Evolutionary conservation across 2,888 invertebrate species (phyloP), one percentile per base, ranked within the genome.

Genomic region (Ischnus inquisitorius): DNA sequence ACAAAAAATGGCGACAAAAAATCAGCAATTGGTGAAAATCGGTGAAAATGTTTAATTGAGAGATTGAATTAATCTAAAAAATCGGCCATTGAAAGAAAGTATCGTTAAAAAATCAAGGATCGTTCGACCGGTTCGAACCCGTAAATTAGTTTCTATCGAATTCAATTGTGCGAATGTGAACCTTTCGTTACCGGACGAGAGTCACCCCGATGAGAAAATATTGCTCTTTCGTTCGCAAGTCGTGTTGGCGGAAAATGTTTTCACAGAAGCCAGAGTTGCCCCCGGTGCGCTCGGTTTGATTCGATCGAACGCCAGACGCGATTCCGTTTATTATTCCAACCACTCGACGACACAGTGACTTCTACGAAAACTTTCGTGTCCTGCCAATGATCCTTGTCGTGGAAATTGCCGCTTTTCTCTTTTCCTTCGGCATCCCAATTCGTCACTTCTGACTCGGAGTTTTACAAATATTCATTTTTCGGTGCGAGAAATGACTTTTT

Each of bases 181-280:
- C 8, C 28, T 60, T 19, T 41, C 25, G 12, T 46, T 25, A 14
- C 22, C 46, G n/a, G 46, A 3, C 41, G 41, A 39, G 14, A 62
- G 14, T 57, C 41, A n/a, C 48, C 72, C 28, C n/a, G 12, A 77
- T 10, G 39, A 16, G 75, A 89, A 90, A 92, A 92, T 92, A 91
- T 92, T 92, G 89, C 91, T 86, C 78, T 91, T 91, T 86, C 89
- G 91, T 91, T 85, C 46, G 68, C 72, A 48, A 75, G 64, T 76
- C 48, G 78, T 80, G 64, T 82, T 74, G 74, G 28, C 28, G 60
- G 67, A 82, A 74, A 76, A 72, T 87, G 74, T 88, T 88, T 87
- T 86, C 79, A 87, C 85, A 85, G 84, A 82, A 64, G 19, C 62
- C 46, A 19, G 34, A 51, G 69, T 64, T 75, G 22, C 54, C 41